Conservation (phyloP, 2,113 vertebrate species). For the Amazona vittata region DNA sequence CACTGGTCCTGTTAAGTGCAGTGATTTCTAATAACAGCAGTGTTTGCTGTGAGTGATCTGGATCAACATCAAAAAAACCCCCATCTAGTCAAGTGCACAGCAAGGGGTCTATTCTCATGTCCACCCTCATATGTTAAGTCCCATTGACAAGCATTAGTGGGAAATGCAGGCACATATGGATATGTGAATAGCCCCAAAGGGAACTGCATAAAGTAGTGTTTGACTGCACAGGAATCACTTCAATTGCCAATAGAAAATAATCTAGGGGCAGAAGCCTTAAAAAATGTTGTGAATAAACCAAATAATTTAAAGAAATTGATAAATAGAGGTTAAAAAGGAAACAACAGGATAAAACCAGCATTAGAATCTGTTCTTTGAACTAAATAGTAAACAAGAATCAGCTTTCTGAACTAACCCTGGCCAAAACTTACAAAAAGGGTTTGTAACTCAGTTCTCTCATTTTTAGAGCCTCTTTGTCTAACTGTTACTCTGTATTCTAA, state of each 20-base stretch:
- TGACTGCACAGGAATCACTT: neutral
- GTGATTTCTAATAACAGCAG: slow-evolving; percentile 26
- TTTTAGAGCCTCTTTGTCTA: neutral
- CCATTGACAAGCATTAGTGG: slow-evolving; percentile 51
- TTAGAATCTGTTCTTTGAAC: neutral
- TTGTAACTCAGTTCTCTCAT: neutral
- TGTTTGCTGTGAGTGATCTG: slow-evolving; percentile 27
- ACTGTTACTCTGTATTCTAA: neutral
- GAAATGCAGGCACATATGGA: slow-evolving; percentile 33
- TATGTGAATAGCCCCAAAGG: slow-evolving; percentile 43
- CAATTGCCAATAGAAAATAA: neutral
- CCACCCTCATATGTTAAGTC: slow-evolving; percentile 50
- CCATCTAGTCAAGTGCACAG: slow-evolving; percentile 46
- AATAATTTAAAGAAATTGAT: neutral
- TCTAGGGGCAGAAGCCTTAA: neutral
- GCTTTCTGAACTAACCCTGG: neutral
- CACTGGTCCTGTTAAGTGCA: neutral
- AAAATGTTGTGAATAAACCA: neutral
- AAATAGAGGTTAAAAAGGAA: neutral
- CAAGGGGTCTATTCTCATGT: slow-evolving; percentile 61
- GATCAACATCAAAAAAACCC: neutral
- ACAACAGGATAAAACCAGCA: neutral
- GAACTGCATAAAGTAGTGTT: slow-evolving; percentile 33
- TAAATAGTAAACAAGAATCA: neutral
- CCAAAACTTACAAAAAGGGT: neutral